These are phyloP conservation scores for Petrocephalus zakoni DNA, from an alignment of 2,113 vertebrate genomes.

Conservation along the genomic window DNA sequence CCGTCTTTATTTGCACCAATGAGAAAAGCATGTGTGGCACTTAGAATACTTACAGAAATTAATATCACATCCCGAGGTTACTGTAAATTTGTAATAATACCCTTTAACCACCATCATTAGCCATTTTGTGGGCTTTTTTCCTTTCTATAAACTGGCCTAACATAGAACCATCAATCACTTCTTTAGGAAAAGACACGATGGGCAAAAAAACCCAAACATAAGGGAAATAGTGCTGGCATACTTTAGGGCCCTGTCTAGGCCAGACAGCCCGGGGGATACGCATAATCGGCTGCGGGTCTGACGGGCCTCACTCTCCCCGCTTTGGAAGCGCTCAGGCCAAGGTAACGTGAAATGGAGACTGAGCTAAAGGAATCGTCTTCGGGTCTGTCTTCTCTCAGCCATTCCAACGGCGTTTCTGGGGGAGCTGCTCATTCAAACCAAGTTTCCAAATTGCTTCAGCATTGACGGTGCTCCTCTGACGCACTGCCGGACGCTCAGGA, in stretches of 20 bases:
- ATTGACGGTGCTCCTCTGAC: background rate
- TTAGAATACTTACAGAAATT: slow-evolving; percentile 58
- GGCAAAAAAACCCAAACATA: background rate
- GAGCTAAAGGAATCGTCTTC: background rate
- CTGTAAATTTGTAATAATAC: slow-evolving; percentile 61
- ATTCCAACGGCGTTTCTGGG: background rate
- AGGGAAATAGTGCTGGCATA: background rate
- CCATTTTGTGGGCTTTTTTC: slow-evolving; percentile 57
- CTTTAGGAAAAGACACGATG: slow-evolving; percentile 57
- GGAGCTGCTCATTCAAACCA: background rate
- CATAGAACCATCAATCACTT: slow-evolving; percentile 69
- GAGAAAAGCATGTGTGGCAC: slow-evolving; percentile 56
- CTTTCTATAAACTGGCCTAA: slow-evolving; percentile 57
- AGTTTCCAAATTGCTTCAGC: background rate
- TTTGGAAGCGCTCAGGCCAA: slow-evolving; percentile 46
- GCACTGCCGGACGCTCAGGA: background rate
- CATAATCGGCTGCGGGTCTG: slow-evolving; percentile 55
- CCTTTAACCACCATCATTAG: slow-evolving; percentile 65
- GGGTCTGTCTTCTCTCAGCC: background rate
- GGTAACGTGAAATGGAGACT: slow-evolving; percentile 29
- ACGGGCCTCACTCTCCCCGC: slow-evolving; percentile 64
- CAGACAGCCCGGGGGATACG: slow-evolving; percentile 57
- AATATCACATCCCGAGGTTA: slow-evolving; percentile 57
- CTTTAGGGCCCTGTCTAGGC: background rate
- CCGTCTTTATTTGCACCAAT: slow-evolving; percentile 60